phyloP scores from a whole-genome alignment of 2,113 vertebrate species.

The Lampris megalopsis region DNA sequence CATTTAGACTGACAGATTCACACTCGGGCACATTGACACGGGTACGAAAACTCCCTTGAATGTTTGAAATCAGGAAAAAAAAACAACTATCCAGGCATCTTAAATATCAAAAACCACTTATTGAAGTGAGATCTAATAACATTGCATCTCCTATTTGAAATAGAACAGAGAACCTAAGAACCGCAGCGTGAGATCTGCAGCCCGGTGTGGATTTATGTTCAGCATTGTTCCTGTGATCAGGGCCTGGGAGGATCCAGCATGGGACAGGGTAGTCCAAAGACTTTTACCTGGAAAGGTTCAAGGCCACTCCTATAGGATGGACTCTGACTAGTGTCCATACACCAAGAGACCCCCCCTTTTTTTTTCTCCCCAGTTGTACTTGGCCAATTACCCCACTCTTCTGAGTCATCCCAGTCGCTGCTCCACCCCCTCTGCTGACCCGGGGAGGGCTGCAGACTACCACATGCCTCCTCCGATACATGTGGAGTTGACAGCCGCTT shows the following conservation, averaged over 20 bases:
- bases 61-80: slow-evolving; percentile 53
- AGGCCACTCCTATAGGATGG: slow-evolving; percentile 33
- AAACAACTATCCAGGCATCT: slow-evolving; percentile 41
- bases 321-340: slow-evolving; percentile 38
- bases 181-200: slow-evolving; percentile 50
- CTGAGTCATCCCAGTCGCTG: too few species aligned
- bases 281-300: slow-evolving; percentile 13
- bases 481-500: too few species aligned
- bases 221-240: slow-evolving; percentile 11
- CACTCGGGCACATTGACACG: background rate
- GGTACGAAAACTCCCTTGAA: slow-evolving; percentile 45
- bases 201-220: slow-evolving; percentile 38
- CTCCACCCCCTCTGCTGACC: too few species aligned
- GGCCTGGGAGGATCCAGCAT: slow-evolving; percentile 7
- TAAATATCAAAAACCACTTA: slow-evolving; percentile 53
- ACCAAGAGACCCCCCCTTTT: background rate
- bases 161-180: slow-evolving; percentile 60
- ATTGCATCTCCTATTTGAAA: slow-evolving; percentile 65
- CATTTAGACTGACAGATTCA: slow-evolving; percentile 10
- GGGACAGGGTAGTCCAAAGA: slow-evolving; percentile 3
- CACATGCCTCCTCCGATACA: too few species aligned
- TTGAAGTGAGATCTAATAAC: slow-evolving; percentile 46
- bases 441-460: too few species aligned
- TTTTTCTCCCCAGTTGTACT: too few species aligned
- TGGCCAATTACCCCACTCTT: too few species aligned